Base-by-base conservation (phyloP, 2,888 invertebrate species). In the Caradrina clavipalpis region DNA sequence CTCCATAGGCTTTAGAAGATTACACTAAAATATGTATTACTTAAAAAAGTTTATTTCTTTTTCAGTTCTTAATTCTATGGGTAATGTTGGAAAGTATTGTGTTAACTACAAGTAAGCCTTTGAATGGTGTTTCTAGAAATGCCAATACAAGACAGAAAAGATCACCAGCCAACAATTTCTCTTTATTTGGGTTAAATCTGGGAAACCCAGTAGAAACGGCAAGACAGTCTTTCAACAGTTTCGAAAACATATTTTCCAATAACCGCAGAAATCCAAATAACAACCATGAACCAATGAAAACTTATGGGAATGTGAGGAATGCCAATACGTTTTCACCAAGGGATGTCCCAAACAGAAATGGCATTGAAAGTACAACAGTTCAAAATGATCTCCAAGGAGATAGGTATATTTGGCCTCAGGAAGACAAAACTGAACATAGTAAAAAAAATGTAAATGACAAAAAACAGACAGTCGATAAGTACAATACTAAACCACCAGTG, bases 171-270 rank as follows among this genome's bases (percentile, higher is more conserved):
- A 26, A 71, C 22, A 56, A 39, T 15, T 67, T 75, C 45, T 80
- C 82, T 42, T 39, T 73, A 17, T 82, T 83, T 63, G 80, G 78
- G 59, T 39, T 80, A 26, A 64, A 60, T n/a, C 26, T 76, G 15
- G 59, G 42, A 56, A 61, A 59, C 47, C 58, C 72, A 19, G 35
- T 63, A 56, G 22, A 64, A 31, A 22, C 17, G 31, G 71, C 57
- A 7, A 64, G 31, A 61, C 58, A 76, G 5, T 47, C 70, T 26
- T 22, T 73, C 0, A 69, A 31, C 42, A 35, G 8, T 42, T 10
- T 84, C 6, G 57, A 56, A 49, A 71, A 71, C 11, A 56, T 82
- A 39, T 56, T 84, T 70, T 56, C 77, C 4, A 55, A 45, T n/a
- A 53, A 17, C 4, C 39, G n/a, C 1, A 26, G 39, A 6, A 57